These are phyloP conservation scores for Sebastolobus altivelis DNA, from an alignment of 2,797 vertebrate genomes.

Conservation along the genomic window DNA sequence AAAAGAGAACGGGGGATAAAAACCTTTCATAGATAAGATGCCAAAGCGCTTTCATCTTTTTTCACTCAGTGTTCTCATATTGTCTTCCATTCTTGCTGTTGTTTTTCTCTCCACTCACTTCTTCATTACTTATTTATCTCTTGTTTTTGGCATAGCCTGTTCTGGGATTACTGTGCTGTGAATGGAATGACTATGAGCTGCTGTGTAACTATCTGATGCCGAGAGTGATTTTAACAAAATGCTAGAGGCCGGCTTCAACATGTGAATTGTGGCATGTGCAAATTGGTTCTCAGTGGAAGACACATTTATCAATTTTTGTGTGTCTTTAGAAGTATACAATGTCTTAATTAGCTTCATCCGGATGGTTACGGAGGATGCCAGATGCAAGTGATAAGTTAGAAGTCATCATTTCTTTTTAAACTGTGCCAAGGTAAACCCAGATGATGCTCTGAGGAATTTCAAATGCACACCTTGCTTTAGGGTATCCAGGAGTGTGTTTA, in stretches of 20 bases:
- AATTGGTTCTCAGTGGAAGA: constrained; percentile 23
- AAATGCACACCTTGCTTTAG: constrained; percentile 17
- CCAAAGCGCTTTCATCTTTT: constrained; percentile 62
- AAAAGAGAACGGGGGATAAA: constrained; percentile 67
- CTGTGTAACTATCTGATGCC: constrained; percentile 43
- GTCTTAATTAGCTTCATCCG: constrained; percentile 22
- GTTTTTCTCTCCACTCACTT: constrained; percentile 61
- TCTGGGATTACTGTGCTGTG: constrained; percentile 62
- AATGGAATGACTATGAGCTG: constrained; percentile 65
- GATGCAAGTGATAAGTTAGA: constrained; percentile 15
- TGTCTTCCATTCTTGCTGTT: constrained; percentile 65
- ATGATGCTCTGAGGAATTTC: constrained; percentile 18
- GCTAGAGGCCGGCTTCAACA: constrained; percentile 38
- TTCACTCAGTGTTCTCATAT: constrained; percentile 58
- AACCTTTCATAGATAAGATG: constrained; percentile 67
- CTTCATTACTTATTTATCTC: constrained; percentile 77
- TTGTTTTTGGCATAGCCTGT: constrained; percentile 68
- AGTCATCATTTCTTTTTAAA: constrained; percentile 2
- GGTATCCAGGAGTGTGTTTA: constrained; percentile 19
- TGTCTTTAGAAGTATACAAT: neutral
- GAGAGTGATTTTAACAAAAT: constrained; percentile 42
- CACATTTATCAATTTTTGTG: constrained; percentile 13
- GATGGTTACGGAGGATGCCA: neutral
- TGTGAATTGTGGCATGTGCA: constrained; percentile 12
- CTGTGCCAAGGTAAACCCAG: constrained; percentile 4